Conservation (phyloP, 2,797 vertebrate genomes). For the Oryzias sinensis region DNA sequence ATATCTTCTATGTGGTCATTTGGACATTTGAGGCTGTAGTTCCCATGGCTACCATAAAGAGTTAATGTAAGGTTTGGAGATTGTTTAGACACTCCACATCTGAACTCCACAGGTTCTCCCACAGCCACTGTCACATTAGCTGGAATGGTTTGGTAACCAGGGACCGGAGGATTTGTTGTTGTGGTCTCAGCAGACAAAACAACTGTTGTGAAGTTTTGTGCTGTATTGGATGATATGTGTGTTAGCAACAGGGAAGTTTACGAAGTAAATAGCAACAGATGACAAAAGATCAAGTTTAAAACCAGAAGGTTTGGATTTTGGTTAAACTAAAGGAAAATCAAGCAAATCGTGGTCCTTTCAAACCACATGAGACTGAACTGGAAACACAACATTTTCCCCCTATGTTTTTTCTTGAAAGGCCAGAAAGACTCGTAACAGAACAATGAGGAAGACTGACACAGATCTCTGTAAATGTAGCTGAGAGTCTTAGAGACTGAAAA, state of each 20-base stretch:
- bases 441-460: conserved; percentile 5
- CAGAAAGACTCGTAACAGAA: background rate
- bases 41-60: conserved; percentile 28
- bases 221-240: conserved; percentile 13
- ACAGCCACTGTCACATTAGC: conserved; percentile 29
- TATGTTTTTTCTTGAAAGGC: background rate
- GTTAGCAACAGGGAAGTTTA: background rate
- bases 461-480: background rate
- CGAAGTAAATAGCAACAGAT: background rate
- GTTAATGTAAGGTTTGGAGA: conserved; percentile 41
- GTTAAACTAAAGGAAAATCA: background rate
- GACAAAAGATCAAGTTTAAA: background rate
- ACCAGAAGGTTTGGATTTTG: background rate
- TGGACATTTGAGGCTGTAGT: conserved; percentile 60
- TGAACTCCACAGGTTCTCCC: conserved; percentile 51
- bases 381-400: background rate
- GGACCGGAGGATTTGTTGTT: background rate
- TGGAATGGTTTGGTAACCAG: conserved; percentile 29
- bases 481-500: background rate
- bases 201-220: conserved; percentile 8
- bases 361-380: too few species aligned
- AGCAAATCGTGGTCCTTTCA: too few species aligned
- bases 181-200: background rate
- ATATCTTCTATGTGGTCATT: conserved; percentile 17
- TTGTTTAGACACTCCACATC: conserved; percentile 42